Evolutionary conservation across 2,888 invertebrate genomes (phyloP).

Genomic region (Ferrisia virgata): DNA sequence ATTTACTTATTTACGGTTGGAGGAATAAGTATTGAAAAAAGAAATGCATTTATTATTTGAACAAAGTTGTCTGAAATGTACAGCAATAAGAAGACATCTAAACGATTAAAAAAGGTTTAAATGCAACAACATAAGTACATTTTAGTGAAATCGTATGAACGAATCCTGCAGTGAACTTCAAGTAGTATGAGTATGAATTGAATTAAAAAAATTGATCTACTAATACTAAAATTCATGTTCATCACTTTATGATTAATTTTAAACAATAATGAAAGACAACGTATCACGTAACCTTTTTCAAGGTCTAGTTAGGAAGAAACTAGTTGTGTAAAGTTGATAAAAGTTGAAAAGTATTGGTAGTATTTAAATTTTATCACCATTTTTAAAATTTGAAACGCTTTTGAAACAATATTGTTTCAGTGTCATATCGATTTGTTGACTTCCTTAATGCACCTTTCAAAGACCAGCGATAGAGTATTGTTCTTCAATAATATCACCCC

Average conservation of each 20-base stretch:
- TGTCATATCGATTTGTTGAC: no score
- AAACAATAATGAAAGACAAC: conserved; percentile 6
- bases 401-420: not conserved
- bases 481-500: conserved; percentile 46
- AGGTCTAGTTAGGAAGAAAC: conserved; percentile 17
- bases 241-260: not conserved
- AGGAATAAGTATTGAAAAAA: no score
- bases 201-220: not conserved
- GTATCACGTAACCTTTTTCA: conserved; percentile 6
- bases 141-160: no score
- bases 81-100: no score
- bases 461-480: not conserved
- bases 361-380: not conserved
- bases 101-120: no score
- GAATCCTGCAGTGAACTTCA: no score
- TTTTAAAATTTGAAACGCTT: not conserved
- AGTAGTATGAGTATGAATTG: no score
- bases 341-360: not conserved
- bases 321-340: not conserved
- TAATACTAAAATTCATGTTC: not conserved
- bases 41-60: no score
- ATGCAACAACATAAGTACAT: no score
- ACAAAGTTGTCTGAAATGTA: no score
- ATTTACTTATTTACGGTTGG: no score
- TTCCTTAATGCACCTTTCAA: no score